Conservation (phyloP, 2,888 invertebrate species). For the Perizoma affinitatum region DNA sequence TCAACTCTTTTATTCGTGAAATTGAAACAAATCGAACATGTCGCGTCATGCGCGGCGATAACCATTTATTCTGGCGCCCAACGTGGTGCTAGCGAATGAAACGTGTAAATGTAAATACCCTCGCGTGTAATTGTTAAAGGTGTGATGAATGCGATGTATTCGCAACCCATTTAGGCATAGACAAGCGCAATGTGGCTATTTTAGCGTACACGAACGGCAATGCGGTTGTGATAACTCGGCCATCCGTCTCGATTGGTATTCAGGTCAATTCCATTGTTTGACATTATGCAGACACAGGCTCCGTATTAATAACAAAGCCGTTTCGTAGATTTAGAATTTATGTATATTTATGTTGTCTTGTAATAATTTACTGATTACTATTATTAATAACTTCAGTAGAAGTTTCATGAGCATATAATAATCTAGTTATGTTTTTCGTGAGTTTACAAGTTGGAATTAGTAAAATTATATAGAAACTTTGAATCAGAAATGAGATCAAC, state of each 20-base stretch:
- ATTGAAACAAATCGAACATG: slow-evolving; percentile 36
- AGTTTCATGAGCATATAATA: slow-evolving; percentile 4
- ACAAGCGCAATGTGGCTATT: slow-evolving; percentile 29
- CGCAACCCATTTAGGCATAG: slow-evolving; percentile 21
- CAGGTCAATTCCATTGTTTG: slow-evolving; percentile 32
- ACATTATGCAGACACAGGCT: slow-evolving; percentile 20
- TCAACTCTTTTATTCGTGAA: slow-evolving; percentile 36
- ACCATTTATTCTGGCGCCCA: slow-evolving; percentile 55
- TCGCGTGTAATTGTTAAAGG: slow-evolving; percentile 33
- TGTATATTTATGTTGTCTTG: no score
- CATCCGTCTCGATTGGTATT: slow-evolving; percentile 34
- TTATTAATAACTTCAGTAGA: slow-evolving; percentile 4
- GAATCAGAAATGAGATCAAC: slow-evolving; percentile 18
- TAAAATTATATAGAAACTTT: slow-evolving; percentile 19
- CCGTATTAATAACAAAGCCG: slow-evolving; percentile 15
- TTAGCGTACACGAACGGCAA: slow-evolving; percentile 26
- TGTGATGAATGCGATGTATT: slow-evolving; percentile 27
- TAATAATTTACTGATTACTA: no score
- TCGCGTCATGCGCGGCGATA: slow-evolving; percentile 38
- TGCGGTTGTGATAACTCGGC: slow-evolving; percentile 29
- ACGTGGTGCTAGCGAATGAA: slow-evolving; percentile 50
- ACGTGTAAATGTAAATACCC: slow-evolving; percentile 35
- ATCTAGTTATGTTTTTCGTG: slow-evolving; percentile 9
- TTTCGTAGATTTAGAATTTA: slow-evolving; percentile 1
- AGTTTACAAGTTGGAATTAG: slow-evolving; percentile 14